Base-by-base conservation (phyloP, 2,797 vertebrate genomes). In the Tympanoctomys barrerae region DNA sequence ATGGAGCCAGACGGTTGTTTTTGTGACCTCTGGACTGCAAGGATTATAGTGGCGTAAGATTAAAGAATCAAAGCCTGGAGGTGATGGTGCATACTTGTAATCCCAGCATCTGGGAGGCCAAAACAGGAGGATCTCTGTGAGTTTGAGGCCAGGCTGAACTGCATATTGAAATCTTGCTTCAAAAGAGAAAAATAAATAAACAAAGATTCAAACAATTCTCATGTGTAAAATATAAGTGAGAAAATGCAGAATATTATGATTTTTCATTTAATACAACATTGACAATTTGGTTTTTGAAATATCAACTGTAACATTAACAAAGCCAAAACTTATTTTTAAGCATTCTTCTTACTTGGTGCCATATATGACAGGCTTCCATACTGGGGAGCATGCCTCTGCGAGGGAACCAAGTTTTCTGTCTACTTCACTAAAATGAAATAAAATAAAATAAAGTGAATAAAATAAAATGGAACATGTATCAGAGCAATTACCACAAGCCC, bases 241-340 rank as follows among this genome's bases (percentile, higher is more conserved):
- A 46, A 94, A 85, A 70, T 85, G 68, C 1, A 77, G 24, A 39
- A 93, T 33, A 57, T 39, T 28, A 21, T 91, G 22, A 57, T 64
- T 73, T 92, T 70, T 46, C 10, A 36, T 5, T 59, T 88, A 87
- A 87, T 64, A 83, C 10, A 39, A 49, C 49, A 54, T 9, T 68
- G 39, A 46, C 26, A 21, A 70, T 87, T 87, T 88, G 54, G 73
- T 57, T 85, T 79, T 84, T 82, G 61, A 93, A 90, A 71, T 75
- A 64, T 52, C 61, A 84, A 61, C 36, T 90, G 22, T 54, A 19
- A 61, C 5, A 14, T 57, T 64, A 64, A 49, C 12, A 78, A 49
- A 24, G 59, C 3, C 33, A 83, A 82, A 70, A 36, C 11, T 57
- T 64, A 71, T 70, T 90, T 33, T 85, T 26, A 52, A 88, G 16